Conservation (phyloP, 2,113 vertebrate species). For the Nymphicus hollandicus region DNA sequence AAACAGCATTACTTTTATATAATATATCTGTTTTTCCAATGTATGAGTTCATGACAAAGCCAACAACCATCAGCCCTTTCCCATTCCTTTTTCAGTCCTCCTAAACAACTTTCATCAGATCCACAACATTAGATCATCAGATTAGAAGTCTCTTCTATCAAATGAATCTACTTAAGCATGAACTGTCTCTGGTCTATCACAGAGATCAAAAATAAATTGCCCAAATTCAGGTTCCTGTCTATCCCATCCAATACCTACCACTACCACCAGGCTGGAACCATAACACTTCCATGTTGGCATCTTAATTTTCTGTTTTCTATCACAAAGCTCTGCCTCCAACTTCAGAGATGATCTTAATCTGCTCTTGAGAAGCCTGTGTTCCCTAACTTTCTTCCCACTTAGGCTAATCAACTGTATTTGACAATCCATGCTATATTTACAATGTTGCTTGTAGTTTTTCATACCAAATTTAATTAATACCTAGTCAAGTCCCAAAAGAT, state of each 20-base stretch:
- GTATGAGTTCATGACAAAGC: not conserved
- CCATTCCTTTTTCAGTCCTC: not conserved
- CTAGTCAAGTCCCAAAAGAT: not conserved
- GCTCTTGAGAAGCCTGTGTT: not conserved
- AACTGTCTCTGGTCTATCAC: not conserved
- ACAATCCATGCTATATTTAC: not conserved
- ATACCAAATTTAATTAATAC: not conserved
- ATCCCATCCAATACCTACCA: not conserved
- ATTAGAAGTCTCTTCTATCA: not conserved
- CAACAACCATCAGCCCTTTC: not conserved
- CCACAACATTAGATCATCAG: not conserved
- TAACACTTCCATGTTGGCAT: not conserved
- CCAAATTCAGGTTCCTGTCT: not conserved
- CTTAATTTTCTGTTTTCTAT: not conserved
- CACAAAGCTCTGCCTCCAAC: not conserved
- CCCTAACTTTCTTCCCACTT: not conserved
- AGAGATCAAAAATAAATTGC: not conserved
- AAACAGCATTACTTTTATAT: not conserved
- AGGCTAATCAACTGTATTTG: not conserved
- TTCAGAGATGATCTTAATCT: not conserved
- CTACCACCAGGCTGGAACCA: not conserved
- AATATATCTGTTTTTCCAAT: not conserved
- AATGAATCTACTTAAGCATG: not conserved
- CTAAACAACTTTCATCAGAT: not conserved
- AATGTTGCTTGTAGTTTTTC: not conserved